Conservation (phyloP, 2,113 vertebrate genomes). For the Herpailurus yagouaroundi region DNA sequence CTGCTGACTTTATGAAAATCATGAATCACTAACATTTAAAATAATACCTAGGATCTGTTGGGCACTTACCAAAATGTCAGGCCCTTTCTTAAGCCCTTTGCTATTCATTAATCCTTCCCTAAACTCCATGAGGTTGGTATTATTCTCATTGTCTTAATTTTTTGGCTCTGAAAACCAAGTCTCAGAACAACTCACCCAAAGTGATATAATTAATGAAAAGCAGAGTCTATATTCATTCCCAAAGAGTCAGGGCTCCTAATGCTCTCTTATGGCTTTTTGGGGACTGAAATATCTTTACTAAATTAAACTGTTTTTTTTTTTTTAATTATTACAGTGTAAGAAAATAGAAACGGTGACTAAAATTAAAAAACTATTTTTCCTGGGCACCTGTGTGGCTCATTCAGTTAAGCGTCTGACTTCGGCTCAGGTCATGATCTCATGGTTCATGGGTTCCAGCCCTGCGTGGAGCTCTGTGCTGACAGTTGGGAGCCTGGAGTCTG, state of each 20-base stretch:
- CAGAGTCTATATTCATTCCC: not conserved
- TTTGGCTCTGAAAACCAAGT: not conserved
- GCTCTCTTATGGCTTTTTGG: not conserved
- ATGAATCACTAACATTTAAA: not conserved
- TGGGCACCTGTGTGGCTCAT: not conserved
- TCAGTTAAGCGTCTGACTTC: no score
- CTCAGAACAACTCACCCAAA: not conserved
- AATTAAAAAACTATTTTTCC: not conserved
- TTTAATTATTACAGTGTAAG: not conserved
- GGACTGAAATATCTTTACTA: not conserved
- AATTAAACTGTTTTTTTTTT: not conserved
- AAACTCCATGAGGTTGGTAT: not conserved
- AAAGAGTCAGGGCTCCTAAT: not conserved
- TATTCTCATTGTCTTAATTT: not conserved
- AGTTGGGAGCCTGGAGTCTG: no score
- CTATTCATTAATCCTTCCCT: not conserved
- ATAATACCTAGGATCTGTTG: not conserved
- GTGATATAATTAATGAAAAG: not conserved
- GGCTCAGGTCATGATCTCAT: no score
- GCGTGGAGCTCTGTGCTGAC: no score
- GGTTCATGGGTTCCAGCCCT: no score
- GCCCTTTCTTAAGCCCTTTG: not conserved
- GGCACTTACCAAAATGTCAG: not conserved
- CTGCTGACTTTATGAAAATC: not conserved
- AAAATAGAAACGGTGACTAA: conserved; percentile 28